Conservation (phyloP, 1,140 invertebrate species). For the Lethrus apterus region DNA sequence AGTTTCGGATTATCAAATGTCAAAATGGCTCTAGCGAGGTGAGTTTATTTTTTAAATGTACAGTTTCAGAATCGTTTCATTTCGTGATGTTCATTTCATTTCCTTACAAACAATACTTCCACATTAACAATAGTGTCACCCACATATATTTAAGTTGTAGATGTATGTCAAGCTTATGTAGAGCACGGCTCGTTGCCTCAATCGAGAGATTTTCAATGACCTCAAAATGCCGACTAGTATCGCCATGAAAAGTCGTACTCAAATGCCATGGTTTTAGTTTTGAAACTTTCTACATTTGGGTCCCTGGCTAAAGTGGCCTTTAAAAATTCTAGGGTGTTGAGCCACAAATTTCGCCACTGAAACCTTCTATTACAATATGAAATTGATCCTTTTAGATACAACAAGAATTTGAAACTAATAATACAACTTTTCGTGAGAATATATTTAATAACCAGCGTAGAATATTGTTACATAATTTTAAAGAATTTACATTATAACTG, state of each 20-base stretch:
- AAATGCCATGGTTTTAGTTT: no score
- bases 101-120: slow-evolving; percentile 7
- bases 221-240: slow-evolving; percentile 24
- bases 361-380: no score
- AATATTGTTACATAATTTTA: no score
- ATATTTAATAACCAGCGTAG: no score
- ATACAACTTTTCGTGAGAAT: no score
- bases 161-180: slow-evolving; percentile 29
- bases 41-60: slow-evolving; percentile 11
- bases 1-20: slow-evolving; percentile 28
- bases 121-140: slow-evolving; percentile 16
- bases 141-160: slow-evolving; percentile 19
- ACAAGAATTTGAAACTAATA: no score
- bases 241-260: slow-evolving; percentile 11
- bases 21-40: slow-evolving; percentile 30
- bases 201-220: slow-evolving; percentile 33
- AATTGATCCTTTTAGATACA: no score
- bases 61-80: slow-evolving; percentile 1
- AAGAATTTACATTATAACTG: no score
- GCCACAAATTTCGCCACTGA: no score
- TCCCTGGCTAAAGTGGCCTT: no score
- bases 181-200: slow-evolving; percentile 31
- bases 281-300: no score
- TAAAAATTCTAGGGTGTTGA: no score
- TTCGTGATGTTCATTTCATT: slow-evolving; percentile 2